Base-by-base conservation (phyloP, 1,140 invertebrate genomes). In the Wasmannia auropunctata region DNA sequence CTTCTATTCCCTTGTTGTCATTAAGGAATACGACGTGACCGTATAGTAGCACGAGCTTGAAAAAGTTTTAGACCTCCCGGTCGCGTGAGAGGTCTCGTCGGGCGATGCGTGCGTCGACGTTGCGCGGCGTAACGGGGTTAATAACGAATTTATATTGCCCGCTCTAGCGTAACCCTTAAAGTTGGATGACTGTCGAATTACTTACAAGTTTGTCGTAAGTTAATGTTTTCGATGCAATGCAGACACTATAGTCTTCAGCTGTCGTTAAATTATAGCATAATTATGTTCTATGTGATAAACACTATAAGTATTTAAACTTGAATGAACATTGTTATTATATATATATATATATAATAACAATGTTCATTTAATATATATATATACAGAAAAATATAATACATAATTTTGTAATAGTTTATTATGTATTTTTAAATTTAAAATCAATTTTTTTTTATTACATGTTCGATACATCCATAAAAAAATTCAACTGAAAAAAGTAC, bases 21-120 rank as follows among this genome's bases (percentile, higher is more conserved):
- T 86, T 88, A 86, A 86, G 69, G 63, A 31, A 56, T n/a, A 51
- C 49, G 22, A 43, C 43, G 49, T 51, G 49, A 58, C 34, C 25
- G 16, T 28, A 28, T n/a, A 54, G 62, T 46, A 10, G 28, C 19
- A 28, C n/a, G 60, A 58, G 51, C 25, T 58, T 43, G 67, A 22
- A 58, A 72, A 83, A 83, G 67, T 83, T 83, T 74, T 22, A 34
- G 37, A 31, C 28, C 5, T 5, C 19, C n/a, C n/a, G n/a, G 19
- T 54, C 46, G 67, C 79, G 79, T 86, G 85, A 67, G 76, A 79
- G 43, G 28, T 28, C 58, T 79, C 40, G 49, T 67, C 62, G 60
- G 58, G 4, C 43, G 34, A 80, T 37, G 65, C 67, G 65, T 58
- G 67, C 67, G 49, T 70, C 49, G 49, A 31, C 37, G 63, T 85